Base-by-base conservation (phyloP, 2,113 vertebrate genomes). In the Crotophaga sulcirostris region DNA sequence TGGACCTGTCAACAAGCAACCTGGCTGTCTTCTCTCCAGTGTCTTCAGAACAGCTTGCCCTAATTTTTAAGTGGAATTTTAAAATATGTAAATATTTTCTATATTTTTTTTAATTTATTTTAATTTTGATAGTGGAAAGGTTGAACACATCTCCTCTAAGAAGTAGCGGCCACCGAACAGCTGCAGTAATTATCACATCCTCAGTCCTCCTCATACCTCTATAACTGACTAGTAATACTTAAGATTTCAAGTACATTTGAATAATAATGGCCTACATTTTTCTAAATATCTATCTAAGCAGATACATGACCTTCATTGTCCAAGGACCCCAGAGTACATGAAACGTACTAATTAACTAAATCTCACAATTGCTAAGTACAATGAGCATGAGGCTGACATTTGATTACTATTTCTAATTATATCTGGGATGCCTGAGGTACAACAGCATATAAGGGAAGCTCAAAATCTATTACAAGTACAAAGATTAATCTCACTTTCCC, bases 361-460 rank as follows among this genome's bases (percentile, higher is more conserved):
- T 86, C 68, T 84, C 72, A 94, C 73, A 68, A 86, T 44, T 87
- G 42, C 82, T 64, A 94, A 90, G 79, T 90, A 81, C 69, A 86
- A 60, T 86, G 69, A 92, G 60, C 10, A 81, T 0, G 3, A 86
- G 56, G 52, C 64, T 89, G 90, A 63, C 88, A 72, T 83, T 96
- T 95, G 59, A 95, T 96, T 94, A 83, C 67, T 93, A 86, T 81
- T 95, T 94, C 94, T 93, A 91, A 96, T 96, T 94, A 90, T 92
- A 90, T 75, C 76, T 60, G 54, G 13, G 69, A 40, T 81, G 92
- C 93, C 93, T 80, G 78, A 88, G 88, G 90, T 96, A 69, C 60
- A 85, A 49, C 17, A 78, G 55, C 44, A 70, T 84, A 59, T 85
- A 95, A 76, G 36, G 47, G 94, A 92, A 84, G 44, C 64, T 89